A percentile compares a stretch with the other conserved stretches of the same genome.
phyloP scores from a whole-genome alignment of 2,113 vertebrate genomes.

The Xiphophorus couchianus region DNA sequence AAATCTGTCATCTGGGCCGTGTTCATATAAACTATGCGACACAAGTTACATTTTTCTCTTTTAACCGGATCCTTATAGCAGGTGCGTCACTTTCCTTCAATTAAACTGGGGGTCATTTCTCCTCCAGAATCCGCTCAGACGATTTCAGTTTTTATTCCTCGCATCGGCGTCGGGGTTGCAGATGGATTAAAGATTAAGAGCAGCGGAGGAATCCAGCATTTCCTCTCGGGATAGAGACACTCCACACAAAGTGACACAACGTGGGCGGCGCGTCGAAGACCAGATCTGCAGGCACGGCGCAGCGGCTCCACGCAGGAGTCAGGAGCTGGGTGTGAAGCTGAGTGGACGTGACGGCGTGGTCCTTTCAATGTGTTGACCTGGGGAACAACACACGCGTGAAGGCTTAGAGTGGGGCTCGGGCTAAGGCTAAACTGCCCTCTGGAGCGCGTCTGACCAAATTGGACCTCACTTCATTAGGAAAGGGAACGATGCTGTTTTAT shows the following conservation, averaged over 20 bases:
- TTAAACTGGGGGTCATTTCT: neutral
- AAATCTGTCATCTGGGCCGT: constrained; percentile 4
- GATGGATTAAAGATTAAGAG: constrained; percentile 23
- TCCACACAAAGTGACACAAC: constrained; percentile 43
- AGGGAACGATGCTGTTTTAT: constrained; percentile 11
- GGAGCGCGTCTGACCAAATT: constrained; percentile 29
- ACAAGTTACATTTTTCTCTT: constrained; percentile 2
- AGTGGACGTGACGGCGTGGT: constrained; percentile 4
- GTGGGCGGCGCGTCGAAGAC: constrained; percentile 66
- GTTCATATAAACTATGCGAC: constrained; percentile 22
- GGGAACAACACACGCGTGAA: constrained; percentile 2
- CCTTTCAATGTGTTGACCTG: neutral
- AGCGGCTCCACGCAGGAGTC: constrained; percentile 24
- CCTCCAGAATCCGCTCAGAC: neutral
- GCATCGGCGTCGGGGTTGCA: constrained; percentile 8
- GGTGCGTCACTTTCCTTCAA: neutral
- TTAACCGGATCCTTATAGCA: neutral
- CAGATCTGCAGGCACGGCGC: constrained; percentile 10
- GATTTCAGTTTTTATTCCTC: constrained; percentile 6
- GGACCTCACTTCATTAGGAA: constrained; percentile 23
- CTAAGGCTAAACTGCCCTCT: neutral
- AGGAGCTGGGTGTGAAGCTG: constrained; percentile 25
- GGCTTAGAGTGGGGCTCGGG: constrained; percentile 3
- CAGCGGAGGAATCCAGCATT: constrained; percentile 42
- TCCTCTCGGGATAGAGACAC: constrained; percentile 22